Evolutionary conservation across 1,140 invertebrate genomes (phyloP), one percentile per base, ranked within the genome.

Genomic region (Idris sp.): DNA sequence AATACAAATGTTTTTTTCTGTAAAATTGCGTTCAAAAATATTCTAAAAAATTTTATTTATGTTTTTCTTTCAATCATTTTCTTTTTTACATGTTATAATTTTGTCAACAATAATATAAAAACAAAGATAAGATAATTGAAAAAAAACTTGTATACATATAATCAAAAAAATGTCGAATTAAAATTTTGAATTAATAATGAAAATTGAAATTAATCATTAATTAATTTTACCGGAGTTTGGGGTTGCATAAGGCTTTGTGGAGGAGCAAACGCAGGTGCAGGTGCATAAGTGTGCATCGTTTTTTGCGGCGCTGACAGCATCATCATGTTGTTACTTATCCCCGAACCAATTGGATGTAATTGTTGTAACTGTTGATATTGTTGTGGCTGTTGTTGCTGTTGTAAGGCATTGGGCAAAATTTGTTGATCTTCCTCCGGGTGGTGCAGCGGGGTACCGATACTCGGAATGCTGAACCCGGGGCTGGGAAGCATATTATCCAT

Each of bases 401-500:
- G 94, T 43, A 94, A 86, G 5, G 94, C 93, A 89, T 93, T 92
- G 28, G 94, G 93, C 28, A 94, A 86, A 81, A 95, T 95, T 83
- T 93, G 91, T 84, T 96, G 94, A 86, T 97, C 95, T 85, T 96
- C 94, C 81, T 96, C 95, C n/a, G 94, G 93, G 77, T 96, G 95
- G 88, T 96, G 94, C 10, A 96, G 81, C 4, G 95, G 95, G 1
- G 95, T 97, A 44, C 94, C 95, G 81, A 97, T 96, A 81, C 94
- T 95, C 44, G 95, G 94, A 85, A 96, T 95, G 71, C 93, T 95
- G 80, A 93, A 95, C 33, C 93, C 94, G 1, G 95, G 95, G 88
- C 95, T 96, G 9, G 93, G 93, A 67, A 96, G 87, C 93, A 96
- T 96, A 86, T 96, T 93, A 92, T 96, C 93, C 93, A 95, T 95